Evolutionary conservation across 2,888 invertebrate species (phyloP).

Genomic region (Shargacucullia verbasci): DNA sequence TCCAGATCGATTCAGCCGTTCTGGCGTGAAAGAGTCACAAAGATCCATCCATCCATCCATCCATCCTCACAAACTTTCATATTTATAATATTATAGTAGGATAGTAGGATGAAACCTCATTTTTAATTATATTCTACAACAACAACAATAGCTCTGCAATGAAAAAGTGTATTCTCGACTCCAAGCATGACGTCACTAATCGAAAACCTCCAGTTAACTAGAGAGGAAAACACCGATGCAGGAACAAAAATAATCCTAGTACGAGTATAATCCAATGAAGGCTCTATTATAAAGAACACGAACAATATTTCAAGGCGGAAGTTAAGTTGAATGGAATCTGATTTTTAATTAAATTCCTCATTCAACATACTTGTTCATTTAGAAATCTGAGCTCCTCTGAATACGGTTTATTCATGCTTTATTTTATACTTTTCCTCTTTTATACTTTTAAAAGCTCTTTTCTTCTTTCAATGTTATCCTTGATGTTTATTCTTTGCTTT

Average conservation of each 20-base stretch:
- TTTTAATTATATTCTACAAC: too few relatives aligned
- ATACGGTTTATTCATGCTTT: constrained; percentile 38
- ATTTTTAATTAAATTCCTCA: constrained; percentile 57
- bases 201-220: constrained; percentile 7
- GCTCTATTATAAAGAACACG: constrained; percentile 33
- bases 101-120: too few relatives aligned
- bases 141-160: neutral
- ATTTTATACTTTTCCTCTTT: constrained; percentile 38
- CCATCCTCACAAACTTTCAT: too few relatives aligned
- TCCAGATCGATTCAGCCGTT: too few relatives aligned
- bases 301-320: constrained; percentile 41
- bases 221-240: constrained; percentile 23
- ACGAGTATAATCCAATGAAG: constrained; percentile 18
- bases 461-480: constrained; percentile 31
- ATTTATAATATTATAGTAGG: too few relatives aligned
- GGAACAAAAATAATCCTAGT: constrained; percentile 16
- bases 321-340: constrained; percentile 50
- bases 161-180: constrained; percentile 3
- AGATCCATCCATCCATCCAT: too few relatives aligned
- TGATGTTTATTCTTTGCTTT: constrained; percentile 23
- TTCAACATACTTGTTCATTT: constrained; percentile 58
- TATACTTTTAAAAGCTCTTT: constrained; percentile 19
- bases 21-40: too few relatives aligned
- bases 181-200: constrained; percentile 9
- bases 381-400: constrained; percentile 44